A percentile compares a stretch with the other conserved stretches of the same genome.
Conservation (phyloP, 2,888 invertebrate genomes). For the Platycnemis pennipes region DNA sequence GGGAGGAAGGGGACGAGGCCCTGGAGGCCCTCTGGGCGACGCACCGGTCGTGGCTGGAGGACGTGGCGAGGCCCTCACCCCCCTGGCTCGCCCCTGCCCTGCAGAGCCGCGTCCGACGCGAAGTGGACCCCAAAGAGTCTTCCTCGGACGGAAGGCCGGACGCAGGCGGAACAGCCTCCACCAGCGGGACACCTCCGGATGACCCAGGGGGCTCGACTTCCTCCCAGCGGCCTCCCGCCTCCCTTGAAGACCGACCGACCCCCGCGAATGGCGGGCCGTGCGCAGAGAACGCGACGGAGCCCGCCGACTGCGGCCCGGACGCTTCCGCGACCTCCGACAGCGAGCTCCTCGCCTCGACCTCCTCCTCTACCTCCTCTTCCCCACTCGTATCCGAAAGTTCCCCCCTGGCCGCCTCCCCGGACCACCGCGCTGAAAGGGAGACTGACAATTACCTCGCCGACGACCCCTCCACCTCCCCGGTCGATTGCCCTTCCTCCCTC, state of each 20-base stretch:
- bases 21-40: background rate
- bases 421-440: background rate
- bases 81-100: background rate
- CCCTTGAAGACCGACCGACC: background rate
- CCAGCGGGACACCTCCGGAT: background rate
- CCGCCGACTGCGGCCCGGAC: too few species aligned
- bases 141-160: background rate
- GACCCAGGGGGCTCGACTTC: background rate
- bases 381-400: background rate
- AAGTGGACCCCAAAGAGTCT: background rate
- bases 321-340: background rate
- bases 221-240: background rate
- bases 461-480: background rate
- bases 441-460: background rate
- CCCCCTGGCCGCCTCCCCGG: background rate
- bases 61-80: slow-evolving; percentile 51
- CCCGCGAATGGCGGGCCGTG: background rate
- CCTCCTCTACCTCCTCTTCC: slow-evolving; percentile 16
- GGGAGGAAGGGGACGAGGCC: slow-evolving; percentile 23
- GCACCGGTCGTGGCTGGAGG: slow-evolving; percentile 41
- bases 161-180: too few species aligned
- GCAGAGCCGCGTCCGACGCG: background rate
- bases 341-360: background rate
- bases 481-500: too few species aligned
- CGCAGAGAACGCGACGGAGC: too few species aligned